phyloP scores from a whole-genome alignment of 2,113 vertebrate genomes.

The Nesoenas mayeri region DNA sequence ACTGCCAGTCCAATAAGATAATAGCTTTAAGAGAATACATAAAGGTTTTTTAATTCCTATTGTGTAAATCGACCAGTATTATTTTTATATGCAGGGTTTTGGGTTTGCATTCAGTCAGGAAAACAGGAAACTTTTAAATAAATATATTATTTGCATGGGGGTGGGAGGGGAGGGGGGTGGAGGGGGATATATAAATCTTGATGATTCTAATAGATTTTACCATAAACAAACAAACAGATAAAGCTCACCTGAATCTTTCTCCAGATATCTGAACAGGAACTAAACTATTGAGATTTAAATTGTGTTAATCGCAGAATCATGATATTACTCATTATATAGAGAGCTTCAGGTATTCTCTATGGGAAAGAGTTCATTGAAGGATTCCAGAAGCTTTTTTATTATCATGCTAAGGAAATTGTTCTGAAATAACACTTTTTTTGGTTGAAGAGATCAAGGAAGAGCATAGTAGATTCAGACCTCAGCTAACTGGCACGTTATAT shows the following conservation, averaged over 20 bases:
- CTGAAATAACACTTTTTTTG: not conserved
- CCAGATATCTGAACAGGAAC: not conserved
- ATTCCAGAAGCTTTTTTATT: not conserved
- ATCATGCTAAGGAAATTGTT: not conserved
- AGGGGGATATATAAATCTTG: not conserved
- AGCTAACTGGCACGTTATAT: accelerated
- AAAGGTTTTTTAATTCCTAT: not conserved
- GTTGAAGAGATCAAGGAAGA: not conserved
- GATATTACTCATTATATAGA: not conserved
- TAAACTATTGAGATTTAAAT: not conserved
- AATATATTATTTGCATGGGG: not conserved
- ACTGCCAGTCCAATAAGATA: not conserved
- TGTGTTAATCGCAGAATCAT: not conserved
- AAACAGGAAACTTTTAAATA: not conserved
- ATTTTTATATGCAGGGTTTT: not conserved
- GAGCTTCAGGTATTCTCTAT: not conserved
- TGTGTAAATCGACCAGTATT: not conserved
- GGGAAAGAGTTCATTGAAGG: slow-evolving; percentile 6
- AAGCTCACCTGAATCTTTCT: not conserved
- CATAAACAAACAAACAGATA: not conserved
- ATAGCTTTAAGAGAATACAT: not conserved
- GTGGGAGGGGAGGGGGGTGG: accelerated
- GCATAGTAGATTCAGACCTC: accelerated
- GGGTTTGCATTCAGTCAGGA: not conserved
- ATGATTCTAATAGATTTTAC: not conserved